Conservation (phyloP, 2,797 vertebrate species). For the Microchirus variegatus region DNA sequence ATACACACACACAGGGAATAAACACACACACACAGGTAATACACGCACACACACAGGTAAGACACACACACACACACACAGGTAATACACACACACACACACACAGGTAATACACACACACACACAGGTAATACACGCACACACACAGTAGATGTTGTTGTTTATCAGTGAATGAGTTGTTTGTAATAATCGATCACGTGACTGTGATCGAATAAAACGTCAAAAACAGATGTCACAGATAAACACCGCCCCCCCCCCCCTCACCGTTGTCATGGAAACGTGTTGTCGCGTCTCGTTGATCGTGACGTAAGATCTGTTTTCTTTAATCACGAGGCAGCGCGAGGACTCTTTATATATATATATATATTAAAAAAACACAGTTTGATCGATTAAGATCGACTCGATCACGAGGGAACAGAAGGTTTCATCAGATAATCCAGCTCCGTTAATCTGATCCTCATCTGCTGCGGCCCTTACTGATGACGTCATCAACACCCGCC, state of each 20-base stretch:
- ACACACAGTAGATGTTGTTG: no score
- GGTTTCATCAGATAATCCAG: not conserved
- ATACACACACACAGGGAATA: no score
- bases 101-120: no score
- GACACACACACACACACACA: no score
- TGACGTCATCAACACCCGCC: slow-evolving; percentile 33
- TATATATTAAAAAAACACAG: no score
- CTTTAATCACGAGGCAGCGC: not conserved
- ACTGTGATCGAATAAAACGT: not conserved
- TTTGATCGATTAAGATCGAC: not conserved
- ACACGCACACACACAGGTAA: no score
- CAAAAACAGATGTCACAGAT: not conserved
- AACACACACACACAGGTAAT: no score
- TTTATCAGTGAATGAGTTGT: no score
- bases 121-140: no score
- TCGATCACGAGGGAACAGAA: not conserved
- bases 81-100: no score
- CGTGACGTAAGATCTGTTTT: not conserved
- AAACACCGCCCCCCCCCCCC: not conserved
- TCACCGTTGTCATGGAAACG: slow-evolving; percentile 70
- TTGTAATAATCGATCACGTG: not conserved
- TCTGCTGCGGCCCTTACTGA: not conserved
- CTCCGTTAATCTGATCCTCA: not conserved
- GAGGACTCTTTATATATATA: not conserved
- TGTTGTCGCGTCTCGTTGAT: not conserved